A percentile compares a stretch with the other conserved stretches of the same genome.
Evolutionary conservation across 2,113 vertebrate genomes (phyloP).

Genomic region (Fulica atra): DNA sequence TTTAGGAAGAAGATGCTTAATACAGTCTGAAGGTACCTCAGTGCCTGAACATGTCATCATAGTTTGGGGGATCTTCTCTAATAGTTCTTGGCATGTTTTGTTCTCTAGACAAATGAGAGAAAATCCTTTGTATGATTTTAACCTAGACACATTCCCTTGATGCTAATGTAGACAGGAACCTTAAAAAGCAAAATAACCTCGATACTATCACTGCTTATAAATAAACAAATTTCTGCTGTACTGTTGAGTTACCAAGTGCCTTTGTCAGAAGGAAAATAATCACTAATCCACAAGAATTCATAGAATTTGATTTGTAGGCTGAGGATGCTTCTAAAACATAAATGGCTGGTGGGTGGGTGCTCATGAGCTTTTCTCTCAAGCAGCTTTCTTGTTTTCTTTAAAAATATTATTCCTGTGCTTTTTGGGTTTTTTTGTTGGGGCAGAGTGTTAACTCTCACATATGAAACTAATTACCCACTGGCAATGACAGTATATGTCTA

Average conservation of each 20-base stretch:
- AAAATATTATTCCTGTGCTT: neutral
- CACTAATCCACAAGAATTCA: neutral
- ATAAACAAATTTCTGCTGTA: neutral
- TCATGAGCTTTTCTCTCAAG: neutral
- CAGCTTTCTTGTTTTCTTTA: neutral
- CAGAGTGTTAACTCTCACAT: neutral
- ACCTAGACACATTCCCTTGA: neutral
- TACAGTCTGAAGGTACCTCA: conserved; percentile 45
- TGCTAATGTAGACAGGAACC: neutral
- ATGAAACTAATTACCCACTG: neutral
- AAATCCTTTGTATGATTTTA: conserved; percentile 11
- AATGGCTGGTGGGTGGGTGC: neutral
- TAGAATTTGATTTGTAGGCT: neutral
- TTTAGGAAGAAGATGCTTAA: conserved; percentile 46
- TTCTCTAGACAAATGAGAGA: conserved; percentile 23
- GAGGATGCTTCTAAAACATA: neutral
- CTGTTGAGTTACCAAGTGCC: neutral
- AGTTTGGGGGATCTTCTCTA: conserved; percentile 26
- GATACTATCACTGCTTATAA: neutral
- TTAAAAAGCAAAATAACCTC: neutral
- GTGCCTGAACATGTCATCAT: conserved; percentile 36
- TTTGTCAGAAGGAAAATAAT: neutral
- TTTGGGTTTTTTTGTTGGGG: neutral
- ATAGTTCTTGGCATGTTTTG: conserved; percentile 56
- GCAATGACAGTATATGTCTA: neutral